Conservation (phyloP, 1,140 invertebrate genomes). For the Pinna nobilis region DNA sequence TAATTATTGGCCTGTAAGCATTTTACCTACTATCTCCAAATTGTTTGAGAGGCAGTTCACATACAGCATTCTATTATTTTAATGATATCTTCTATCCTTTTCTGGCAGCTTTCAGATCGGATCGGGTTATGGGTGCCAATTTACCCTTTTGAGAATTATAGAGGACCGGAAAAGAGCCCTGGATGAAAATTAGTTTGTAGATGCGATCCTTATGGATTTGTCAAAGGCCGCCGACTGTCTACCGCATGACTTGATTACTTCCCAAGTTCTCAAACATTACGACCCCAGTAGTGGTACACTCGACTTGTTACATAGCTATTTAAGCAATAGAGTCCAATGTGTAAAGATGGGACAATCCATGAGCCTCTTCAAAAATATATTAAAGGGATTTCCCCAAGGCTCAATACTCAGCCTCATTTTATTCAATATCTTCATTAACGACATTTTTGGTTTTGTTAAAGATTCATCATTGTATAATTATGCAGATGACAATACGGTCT, state of each 20-base stretch:
- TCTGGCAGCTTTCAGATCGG: conserved; percentile 3
- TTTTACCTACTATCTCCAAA: conserved; percentile 37
- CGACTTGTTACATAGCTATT: background rate
- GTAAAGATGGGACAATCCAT: background rate
- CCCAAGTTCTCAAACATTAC: background rate
- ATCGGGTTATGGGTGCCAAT: conserved; percentile 7
- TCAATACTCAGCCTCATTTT: conserved; percentile 7
- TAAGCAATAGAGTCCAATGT: background rate
- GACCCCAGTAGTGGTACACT: background rate
- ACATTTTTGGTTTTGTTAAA: conserved; percentile 1
- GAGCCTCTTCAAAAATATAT: background rate
- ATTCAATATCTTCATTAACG: conserved; percentile 13
- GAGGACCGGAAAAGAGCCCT: conserved; percentile 18
- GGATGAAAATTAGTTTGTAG: conserved; percentile 13
- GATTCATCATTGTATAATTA: too few species aligned
- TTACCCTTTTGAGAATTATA: background rate
- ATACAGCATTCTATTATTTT: conserved; percentile 17
- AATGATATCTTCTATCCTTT: conserved; percentile 1
- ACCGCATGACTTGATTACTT: background rate
- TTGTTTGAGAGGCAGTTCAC: conserved; percentile 37
- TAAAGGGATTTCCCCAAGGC: conserved; percentile 3
- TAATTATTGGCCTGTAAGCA: conserved; percentile 36
- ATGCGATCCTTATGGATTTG: conserved; percentile 26
- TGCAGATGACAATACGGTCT: background rate
- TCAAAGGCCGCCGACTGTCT: conserved; percentile 28